Evolutionary conservation across 1,140 invertebrate genomes (phyloP).

Genomic region (Pseudomyrmex flavicornis): DNA sequence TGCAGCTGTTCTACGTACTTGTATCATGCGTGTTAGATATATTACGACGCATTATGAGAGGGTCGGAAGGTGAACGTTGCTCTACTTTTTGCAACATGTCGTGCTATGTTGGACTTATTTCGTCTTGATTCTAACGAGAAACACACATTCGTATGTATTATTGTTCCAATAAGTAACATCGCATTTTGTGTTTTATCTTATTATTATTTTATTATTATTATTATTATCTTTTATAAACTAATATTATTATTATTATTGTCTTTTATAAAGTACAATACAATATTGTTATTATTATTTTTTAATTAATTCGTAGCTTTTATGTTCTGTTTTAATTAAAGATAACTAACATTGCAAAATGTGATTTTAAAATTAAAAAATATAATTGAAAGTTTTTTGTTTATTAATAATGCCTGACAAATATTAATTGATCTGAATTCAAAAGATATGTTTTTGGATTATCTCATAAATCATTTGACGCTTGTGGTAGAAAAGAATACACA

Average conservation of each 20-base stretch:
- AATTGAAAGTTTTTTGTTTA: too few species aligned
- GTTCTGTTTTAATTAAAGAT: neutral
- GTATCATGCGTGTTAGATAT: neutral
- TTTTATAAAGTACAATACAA: neutral
- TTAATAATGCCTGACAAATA: too few species aligned
- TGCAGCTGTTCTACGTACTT: neutral
- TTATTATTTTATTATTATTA: neutral
- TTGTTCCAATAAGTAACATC: neutral
- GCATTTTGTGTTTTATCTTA: neutral
- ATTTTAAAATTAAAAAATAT: neutral
- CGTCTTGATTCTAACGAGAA: neutral
- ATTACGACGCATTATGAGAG: slow-evolving; percentile 3
- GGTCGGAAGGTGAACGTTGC: slow-evolving; percentile 14
- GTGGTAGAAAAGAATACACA: neutral
- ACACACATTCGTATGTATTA: neutral
- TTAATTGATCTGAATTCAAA: too few species aligned
- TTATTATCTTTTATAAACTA: neutral
- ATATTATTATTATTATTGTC: neutral
- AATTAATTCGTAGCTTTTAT: neutral
- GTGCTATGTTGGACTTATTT: slow-evolving; percentile 3
- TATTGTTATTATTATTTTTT: too few species aligned
- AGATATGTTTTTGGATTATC: slow-evolving; percentile 4
- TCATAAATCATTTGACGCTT: neutral
- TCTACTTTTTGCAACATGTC: slow-evolving; percentile 21
- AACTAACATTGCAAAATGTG: too few species aligned